Evolutionary conservation across 2,888 invertebrate genomes (phyloP).

Genomic region (Pachydiplax longipennis): DNA sequence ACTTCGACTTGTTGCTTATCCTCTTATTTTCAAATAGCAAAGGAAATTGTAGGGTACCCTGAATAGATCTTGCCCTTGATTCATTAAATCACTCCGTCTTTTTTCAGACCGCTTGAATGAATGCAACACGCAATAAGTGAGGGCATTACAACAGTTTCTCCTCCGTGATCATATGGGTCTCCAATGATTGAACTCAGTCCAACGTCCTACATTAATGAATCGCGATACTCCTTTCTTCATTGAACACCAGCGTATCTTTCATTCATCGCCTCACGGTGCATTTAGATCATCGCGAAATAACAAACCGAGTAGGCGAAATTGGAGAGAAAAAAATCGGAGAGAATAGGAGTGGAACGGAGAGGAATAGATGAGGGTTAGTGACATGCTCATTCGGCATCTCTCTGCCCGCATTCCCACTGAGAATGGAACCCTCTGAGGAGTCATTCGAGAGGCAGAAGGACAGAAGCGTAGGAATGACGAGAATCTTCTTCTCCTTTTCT

Average conservation of each 20-base stretch:
- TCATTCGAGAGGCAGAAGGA: neutral
- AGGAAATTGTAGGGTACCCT: neutral
- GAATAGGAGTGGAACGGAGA: neutral
- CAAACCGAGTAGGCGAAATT: neutral
- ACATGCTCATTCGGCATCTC: neutral
- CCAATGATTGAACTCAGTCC: too few species aligned
- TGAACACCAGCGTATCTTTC: too few species aligned
- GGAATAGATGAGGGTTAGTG: neutral
- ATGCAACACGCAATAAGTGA: too few species aligned
- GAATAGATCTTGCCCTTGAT: neutral
- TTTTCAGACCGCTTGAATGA: neutral
- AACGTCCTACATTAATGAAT: too few species aligned
- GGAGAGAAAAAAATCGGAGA: neutral
- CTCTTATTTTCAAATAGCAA: neutral
- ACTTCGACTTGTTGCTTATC: neutral
- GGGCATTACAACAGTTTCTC: too few species aligned
- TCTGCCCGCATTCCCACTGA: neutral
- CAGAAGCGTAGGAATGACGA: slow-evolving; percentile 1
- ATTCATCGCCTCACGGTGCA: too few species aligned
- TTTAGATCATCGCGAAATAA: too few species aligned
- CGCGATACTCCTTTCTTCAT: too few species aligned
- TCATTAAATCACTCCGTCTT: neutral
- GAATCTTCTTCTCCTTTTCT: neutral
- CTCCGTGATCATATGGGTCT: too few species aligned
- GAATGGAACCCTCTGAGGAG: neutral